Base-by-base conservation (phyloP, 2,888 invertebrate species). In the Drosophila rubida region DNA sequence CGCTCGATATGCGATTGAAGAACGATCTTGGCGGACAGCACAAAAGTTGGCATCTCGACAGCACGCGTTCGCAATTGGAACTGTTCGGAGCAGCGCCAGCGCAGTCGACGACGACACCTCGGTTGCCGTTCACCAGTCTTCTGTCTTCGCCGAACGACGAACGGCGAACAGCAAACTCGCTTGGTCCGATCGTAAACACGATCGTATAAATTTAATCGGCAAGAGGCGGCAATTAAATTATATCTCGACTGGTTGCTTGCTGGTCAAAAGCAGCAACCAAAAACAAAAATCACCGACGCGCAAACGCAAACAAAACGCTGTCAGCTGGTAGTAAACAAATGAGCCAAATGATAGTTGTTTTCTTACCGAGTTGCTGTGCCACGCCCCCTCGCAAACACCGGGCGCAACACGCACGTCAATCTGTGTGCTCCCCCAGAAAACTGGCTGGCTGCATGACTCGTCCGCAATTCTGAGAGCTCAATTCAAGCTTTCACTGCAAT, bases 161-260 rank as follows among this genome's bases (percentile, higher is more conserved):
- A 53, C 64, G 25, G 9, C 2, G 13, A 37, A 37, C 35, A 13
- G 6, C n/a, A 50, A 61, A 49, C 44, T 13, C 39, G 30, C 11
- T 30, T 69, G 37, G 44, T 50, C 51, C 35, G 48, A 55, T 35
- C 45, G 55, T 61, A 71, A 71, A 71, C 41, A 30, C 49, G 58
- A 65, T 70, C 65, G 61, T 74, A 74, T 75, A 74, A 46, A 35
- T 57, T 69, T 55, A 75, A 75, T 74, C 76, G 61, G 41, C 42
- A 44, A 68, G 50, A 13, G 60, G 45, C 60, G 35, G 45, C 75
- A 65, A 65, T 75, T 70, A 62, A 65, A 54, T 41, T 23, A 46
- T 44, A 32, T 32, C 11, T 30, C 44, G 4, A 30, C 35, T 49
- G 9, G 49, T 50, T 50, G 39, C 13, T 50, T 50, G 39, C 13